A percentile compares a stretch with the other conserved stretches of the same genome.
Evolutionary conservation across 2,888 invertebrate genomes (phyloP).

Genomic region (Axea sp.): DNA sequence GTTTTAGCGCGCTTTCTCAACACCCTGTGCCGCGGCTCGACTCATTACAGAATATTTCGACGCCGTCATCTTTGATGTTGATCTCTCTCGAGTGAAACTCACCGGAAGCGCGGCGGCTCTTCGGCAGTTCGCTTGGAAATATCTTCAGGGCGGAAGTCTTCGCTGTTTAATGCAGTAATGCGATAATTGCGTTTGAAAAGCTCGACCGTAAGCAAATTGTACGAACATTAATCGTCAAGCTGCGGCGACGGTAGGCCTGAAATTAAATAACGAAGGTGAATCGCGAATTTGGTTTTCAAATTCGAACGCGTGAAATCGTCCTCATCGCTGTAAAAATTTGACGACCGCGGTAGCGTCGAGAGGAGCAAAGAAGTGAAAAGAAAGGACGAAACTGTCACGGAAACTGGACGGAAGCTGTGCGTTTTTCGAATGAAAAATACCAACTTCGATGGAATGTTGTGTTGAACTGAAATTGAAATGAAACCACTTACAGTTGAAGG

Average conservation of each 20-base stretch:
- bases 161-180: conserved; percentile 54
- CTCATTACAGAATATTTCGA: conserved; percentile 76
- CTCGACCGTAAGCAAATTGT: conserved; percentile 59
- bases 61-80: conserved; percentile 76
- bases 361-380: too few species aligned
- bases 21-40: conserved; percentile 72
- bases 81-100: conserved; percentile 70
- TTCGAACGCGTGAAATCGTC: conserved; percentile 6
- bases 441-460: too few species aligned
- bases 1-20: conserved; percentile 63
- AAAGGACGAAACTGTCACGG: too few species aligned
- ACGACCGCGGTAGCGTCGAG: too few species aligned
- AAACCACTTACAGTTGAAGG: too few species aligned
- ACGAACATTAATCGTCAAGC: conserved; percentile 48
- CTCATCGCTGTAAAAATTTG: too few species aligned
- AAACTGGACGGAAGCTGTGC: too few species aligned
- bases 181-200: conserved; percentile 62
- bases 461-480: too few species aligned
- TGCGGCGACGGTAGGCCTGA: conserved; percentile 24
- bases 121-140: conserved; percentile 66
- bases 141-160: conserved; percentile 61
- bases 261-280: conserved; percentile 47
- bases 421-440: too few species aligned
- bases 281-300: conserved; percentile 40
- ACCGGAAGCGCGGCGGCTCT: conserved; percentile 57